A percentile compares a stretch with the other conserved stretches of the same genome.
These are phyloP conservation scores for Anaspis maculata DNA, from an alignment of 2,888 invertebrate genomes.

Conservation along the genomic window DNA sequence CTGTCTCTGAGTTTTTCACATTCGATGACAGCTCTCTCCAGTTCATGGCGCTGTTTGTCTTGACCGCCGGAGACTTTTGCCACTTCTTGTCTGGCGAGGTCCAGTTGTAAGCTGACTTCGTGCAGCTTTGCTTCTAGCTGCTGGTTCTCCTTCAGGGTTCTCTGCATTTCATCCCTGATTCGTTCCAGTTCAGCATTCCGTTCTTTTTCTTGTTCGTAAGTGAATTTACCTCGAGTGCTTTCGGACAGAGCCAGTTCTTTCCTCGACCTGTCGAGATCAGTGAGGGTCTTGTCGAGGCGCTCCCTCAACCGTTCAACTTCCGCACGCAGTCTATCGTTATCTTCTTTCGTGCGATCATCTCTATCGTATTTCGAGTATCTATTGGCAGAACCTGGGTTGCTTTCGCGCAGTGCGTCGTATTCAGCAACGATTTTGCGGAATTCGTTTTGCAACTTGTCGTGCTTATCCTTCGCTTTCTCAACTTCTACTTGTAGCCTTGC, in stretches of 20 bases:
- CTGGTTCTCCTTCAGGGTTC: conserved; percentile 53
- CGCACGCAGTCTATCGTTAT: conserved; percentile 66
- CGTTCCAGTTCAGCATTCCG: conserved; percentile 57
- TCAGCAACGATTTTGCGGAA: conserved; percentile 73
- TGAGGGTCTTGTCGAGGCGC: conserved; percentile 69
- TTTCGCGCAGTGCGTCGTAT: conserved; percentile 68
- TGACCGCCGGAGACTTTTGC: conserved; percentile 64
- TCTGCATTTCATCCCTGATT: conserved; percentile 66
- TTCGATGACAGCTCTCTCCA: conserved; percentile 80
- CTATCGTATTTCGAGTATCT: conserved; percentile 71
- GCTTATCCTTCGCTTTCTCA: conserved; percentile 86
- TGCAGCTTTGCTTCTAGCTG: conserved; percentile 69
- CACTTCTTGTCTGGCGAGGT: conserved; percentile 70
- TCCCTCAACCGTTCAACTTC: conserved; percentile 75
- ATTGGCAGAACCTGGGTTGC: conserved; percentile 57
- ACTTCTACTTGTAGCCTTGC: conserved; percentile 78
- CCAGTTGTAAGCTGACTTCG: conserved; percentile 73
- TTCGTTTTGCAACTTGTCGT: conserved; percentile 76
- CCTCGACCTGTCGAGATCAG: conserved; percentile 69
- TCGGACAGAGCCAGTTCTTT: conserved; percentile 71
- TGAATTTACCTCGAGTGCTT: conserved; percentile 71
- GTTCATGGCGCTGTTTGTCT: conserved; percentile 71
- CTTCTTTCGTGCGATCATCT: conserved; percentile 61
- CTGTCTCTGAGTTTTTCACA: conserved; percentile 82
- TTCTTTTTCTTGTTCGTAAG: conserved; percentile 63